Evolutionary conservation across 2,888 invertebrate species (phyloP).

Genomic region (Bugulina stolonifera): DNA sequence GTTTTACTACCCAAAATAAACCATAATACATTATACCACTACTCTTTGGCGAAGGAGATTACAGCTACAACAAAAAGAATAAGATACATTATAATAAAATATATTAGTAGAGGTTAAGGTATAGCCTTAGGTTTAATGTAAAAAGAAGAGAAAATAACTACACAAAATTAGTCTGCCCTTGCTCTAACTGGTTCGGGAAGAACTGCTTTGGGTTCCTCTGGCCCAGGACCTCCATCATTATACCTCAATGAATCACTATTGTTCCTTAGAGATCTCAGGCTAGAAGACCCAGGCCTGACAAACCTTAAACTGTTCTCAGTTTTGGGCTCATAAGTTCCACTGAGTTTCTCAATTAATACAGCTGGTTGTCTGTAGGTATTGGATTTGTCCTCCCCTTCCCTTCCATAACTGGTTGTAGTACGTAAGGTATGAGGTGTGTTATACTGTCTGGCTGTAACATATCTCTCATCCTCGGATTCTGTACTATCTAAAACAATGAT

Average conservation of each 20-base stretch:
- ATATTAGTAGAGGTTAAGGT: no score
- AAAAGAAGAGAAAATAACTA: no score
- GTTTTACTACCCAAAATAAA: no score
- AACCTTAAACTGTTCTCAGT: not conserved
- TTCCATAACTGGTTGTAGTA: not conserved
- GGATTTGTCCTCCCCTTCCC: not conserved
- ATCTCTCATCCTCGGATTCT: not conserved
- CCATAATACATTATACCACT: no score
- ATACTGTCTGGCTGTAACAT: not conserved
- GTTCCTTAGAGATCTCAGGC: not conserved
- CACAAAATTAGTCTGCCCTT: no score
- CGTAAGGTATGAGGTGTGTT: not conserved
- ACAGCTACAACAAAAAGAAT: no score
- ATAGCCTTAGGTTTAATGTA: no score
- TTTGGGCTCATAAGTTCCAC: not conserved
- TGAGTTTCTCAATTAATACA: not conserved
- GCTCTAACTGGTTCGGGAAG: conserved; percentile 20
- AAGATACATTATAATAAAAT: no score
- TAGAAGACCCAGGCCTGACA: not conserved
- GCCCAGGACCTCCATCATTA: conserved; percentile 22
- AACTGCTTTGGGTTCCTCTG: conserved; percentile 13
- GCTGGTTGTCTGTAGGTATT: not conserved
- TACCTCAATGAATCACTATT: not conserved
- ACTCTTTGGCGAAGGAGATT: no score
- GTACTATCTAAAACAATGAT: not conserved